Evolutionary conservation across 2,888 invertebrate species (phyloP).

Genomic region (Dusona sp.): DNA sequence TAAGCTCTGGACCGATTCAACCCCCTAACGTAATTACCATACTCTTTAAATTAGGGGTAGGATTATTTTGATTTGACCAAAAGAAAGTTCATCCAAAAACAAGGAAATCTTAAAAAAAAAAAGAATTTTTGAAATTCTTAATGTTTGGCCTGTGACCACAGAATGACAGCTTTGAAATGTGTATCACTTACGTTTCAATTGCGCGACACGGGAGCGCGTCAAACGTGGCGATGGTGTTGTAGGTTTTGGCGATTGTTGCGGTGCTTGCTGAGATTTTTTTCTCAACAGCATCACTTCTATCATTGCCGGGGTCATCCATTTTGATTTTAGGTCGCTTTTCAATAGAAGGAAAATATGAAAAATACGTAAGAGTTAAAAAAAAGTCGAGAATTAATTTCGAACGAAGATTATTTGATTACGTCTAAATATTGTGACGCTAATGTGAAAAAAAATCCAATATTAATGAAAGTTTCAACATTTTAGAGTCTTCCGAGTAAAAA

Average conservation of each 20-base stretch:
- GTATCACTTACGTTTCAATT: constrained; percentile 78
- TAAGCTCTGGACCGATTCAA: too few relatives aligned
- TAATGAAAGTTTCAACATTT: too few relatives aligned
- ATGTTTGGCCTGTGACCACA: too few relatives aligned
- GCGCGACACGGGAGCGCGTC: constrained; percentile 79
- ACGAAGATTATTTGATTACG: background rate
- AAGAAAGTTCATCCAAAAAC: background rate
- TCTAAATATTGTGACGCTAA: background rate
- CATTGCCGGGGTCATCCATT: constrained; percentile 83
- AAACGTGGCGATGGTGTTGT: constrained; percentile 71
- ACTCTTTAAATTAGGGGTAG: background rate
- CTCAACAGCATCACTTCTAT: constrained; percentile 80
- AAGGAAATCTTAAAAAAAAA: background rate
- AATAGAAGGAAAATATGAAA: constrained; percentile 20
- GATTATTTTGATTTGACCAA: background rate
- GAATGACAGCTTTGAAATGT: background rate
- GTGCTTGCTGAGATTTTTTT: constrained; percentile 71
- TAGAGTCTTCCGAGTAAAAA: too few relatives aligned
- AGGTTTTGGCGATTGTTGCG: constrained; percentile 52
- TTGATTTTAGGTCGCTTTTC: constrained; percentile 78
- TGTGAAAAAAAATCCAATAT: too few relatives aligned
- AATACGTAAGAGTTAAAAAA: background rate
- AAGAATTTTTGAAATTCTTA: background rate
- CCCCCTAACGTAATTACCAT: background rate
- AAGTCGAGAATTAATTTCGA: background rate